phyloP scores from a whole-genome alignment of 2,888 invertebrate species.

The Hedya salicella region DNA sequence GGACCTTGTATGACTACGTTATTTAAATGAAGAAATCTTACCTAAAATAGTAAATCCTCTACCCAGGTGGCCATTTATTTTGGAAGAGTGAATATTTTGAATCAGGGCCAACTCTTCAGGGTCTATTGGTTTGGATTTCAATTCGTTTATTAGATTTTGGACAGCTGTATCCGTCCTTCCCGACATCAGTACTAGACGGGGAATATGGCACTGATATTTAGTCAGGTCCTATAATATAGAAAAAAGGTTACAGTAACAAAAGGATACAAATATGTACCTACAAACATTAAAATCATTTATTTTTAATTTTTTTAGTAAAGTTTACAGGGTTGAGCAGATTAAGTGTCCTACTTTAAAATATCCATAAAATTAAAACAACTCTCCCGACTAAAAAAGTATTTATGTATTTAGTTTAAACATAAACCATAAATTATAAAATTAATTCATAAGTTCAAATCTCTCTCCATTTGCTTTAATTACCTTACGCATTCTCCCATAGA shows the following conservation, averaged over 20 bases:
- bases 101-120: slow-evolving; percentile 68
- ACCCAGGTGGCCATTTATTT: slow-evolving; percentile 66
- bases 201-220: slow-evolving; percentile 62
- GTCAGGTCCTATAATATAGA: slow-evolving; percentile 56
- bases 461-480: no score
- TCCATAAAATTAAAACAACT: no score
- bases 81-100: slow-evolving; percentile 64
- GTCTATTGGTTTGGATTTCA: slow-evolving; percentile 66
- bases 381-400: no score
- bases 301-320: no score
- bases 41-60: slow-evolving; percentile 59
- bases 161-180: slow-evolving; percentile 63
- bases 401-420: no score
- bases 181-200: slow-evolving; percentile 65
- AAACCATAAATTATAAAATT: no score
- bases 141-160: slow-evolving; percentile 55
- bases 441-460: no score
- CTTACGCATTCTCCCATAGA: no score
- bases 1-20: no score
- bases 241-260: slow-evolving; percentile 7
- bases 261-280: not conserved
- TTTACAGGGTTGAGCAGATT: no score
- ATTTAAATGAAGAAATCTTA: slow-evolving; percentile 6
- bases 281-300: no score
- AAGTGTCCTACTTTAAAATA: no score